phyloP scores from a whole-genome alignment of 2,797 vertebrate species.

The Malacoctenus gilli region DNA sequence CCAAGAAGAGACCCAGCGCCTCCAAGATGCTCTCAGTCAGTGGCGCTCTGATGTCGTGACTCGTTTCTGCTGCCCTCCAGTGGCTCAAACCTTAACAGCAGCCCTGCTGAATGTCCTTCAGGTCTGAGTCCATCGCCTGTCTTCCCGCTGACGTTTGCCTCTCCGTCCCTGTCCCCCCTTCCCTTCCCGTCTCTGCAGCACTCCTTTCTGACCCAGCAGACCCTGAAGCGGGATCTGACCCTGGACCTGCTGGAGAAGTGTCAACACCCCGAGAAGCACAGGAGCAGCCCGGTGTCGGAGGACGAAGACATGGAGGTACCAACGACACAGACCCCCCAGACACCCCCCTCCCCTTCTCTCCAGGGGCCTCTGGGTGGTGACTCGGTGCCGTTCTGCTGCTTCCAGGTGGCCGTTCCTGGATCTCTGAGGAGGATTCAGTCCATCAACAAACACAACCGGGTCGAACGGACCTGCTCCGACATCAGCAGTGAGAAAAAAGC shows the following conservation, averaged over 20 bases:
- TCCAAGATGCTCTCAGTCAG: slow-evolving; percentile 88
- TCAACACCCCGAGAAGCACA: slow-evolving; percentile 85
- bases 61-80: no score
- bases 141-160: background rate
- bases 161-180: background rate
- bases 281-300: slow-evolving; percentile 69
- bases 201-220: slow-evolving; percentile 81
- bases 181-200: slow-evolving; percentile 72
- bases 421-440: slow-evolving; percentile 87
- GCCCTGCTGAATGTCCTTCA: no score
- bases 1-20: slow-evolving; percentile 89
- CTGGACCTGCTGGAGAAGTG: slow-evolving; percentile 89
- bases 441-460: slow-evolving; percentile 83
- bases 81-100: no score
- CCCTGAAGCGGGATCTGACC: slow-evolving; percentile 79
- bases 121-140: background rate
- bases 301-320: slow-evolving; percentile 87
- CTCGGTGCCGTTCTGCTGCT: slow-evolving; percentile 2
- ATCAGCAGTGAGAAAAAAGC: slow-evolving; percentile 74
- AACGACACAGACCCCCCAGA: no score
- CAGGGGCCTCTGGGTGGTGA: no score
- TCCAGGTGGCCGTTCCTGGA: slow-evolving; percentile 68
- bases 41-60: no score
- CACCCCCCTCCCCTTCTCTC: no score
- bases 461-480: slow-evolving; percentile 81